phyloP scores from a whole-genome alignment of 1,140 invertebrate species.

The Camponotus vicinus region DNA sequence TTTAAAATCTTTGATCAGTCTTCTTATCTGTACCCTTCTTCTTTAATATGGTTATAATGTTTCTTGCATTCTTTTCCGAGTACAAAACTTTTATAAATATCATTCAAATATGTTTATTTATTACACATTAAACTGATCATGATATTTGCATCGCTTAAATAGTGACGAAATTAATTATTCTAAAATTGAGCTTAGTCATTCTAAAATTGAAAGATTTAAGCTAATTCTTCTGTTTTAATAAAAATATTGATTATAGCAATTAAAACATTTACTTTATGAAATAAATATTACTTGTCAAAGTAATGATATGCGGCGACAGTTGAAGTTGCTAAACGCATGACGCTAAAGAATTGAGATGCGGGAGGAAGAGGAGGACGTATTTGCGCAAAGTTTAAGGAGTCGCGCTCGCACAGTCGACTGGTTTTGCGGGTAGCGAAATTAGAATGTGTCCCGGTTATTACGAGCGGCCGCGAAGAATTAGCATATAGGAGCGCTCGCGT shows the following conservation, averaged over 20 bases:
- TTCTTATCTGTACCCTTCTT: neutral
- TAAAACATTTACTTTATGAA: too few species aligned
- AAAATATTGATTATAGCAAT: neutral
- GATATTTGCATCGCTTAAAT: neutral
- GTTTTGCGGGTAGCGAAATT: conserved; percentile 69
- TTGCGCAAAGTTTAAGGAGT: conserved; percentile 39
- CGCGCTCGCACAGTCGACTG: conserved; percentile 47
- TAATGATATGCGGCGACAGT: neutral
- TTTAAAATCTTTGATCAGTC: neutral
- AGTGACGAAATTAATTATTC: neutral
- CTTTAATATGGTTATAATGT: neutral
- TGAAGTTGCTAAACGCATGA: neutral
- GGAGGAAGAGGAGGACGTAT: neutral
- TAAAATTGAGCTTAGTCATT: neutral
- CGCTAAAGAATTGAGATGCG: neutral
- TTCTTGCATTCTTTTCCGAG: neutral
- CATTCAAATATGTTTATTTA: neutral
- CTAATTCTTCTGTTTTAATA: neutral
- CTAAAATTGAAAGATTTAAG: neutral
- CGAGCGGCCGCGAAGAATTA: conserved; percentile 76
- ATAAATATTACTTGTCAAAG: neutral
- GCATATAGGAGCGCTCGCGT: conserved; percentile 70
- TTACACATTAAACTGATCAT: neutral
- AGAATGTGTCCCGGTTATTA: conserved; percentile 76
- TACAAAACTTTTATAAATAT: neutral